Conservation (phyloP, 2,888 invertebrate species). For the Dyspetes luteomarginatus region DNA sequence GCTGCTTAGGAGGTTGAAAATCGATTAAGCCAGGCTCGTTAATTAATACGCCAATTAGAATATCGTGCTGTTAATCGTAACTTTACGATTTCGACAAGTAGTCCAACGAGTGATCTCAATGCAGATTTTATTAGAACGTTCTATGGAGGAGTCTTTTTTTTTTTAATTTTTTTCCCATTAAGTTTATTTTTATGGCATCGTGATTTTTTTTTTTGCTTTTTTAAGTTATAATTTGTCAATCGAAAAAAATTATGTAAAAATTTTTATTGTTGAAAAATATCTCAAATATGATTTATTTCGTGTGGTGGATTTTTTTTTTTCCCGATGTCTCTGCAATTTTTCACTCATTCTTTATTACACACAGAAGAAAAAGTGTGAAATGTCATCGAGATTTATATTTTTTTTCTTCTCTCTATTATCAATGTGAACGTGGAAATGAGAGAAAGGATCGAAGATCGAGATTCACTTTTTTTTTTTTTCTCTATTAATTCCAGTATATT, state of each 20-base stretch:
- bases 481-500: conserved; percentile 57
- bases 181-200: too few relatives aligned
- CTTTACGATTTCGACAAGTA: conserved; percentile 45
- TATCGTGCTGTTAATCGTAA: conserved; percentile 46
- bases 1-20: conserved; percentile 26
- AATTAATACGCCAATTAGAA: conserved; percentile 65
- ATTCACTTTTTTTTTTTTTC: conserved; percentile 32
- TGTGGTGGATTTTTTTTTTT: too few relatives aligned
- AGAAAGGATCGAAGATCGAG: conserved; percentile 41
- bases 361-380: neutral
- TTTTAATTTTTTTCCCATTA: too few relatives aligned
- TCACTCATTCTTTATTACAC: neutral
- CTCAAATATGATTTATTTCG: too few relatives aligned
- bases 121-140: neutral
- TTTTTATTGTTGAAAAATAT: too few relatives aligned
- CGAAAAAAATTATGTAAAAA: too few relatives aligned
- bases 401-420: neutral
- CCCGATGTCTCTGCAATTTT: conserved; percentile 1
- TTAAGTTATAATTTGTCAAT: too few relatives aligned
- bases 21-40: conserved; percentile 59
- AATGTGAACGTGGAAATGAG: neutral
- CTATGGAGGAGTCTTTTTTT: too few relatives aligned
- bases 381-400: conserved; percentile 22
- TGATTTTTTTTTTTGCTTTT: too few relatives aligned
- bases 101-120: conserved; percentile 29